phyloP scores from a whole-genome alignment of 2,797 vertebrate species.

The Anguilla obscura region DNA sequence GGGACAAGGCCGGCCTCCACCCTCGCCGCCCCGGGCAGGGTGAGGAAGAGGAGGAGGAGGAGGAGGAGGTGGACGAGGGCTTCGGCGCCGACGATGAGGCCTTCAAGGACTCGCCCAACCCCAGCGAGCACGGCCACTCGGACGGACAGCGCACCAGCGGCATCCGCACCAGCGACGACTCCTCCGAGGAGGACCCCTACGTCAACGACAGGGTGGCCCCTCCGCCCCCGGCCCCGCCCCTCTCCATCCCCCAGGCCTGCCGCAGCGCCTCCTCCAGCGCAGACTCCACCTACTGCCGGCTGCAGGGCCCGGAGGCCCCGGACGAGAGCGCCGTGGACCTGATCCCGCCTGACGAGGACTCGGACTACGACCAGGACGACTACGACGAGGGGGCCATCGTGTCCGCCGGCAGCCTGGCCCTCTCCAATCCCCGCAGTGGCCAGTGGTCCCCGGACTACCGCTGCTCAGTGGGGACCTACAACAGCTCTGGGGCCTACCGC shows the following conservation, averaged over 20 bases:
- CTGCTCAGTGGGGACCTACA: constrained; percentile 88
- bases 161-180: constrained; percentile 96
- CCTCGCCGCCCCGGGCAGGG: constrained; percentile 58
- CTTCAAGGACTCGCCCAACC: constrained; percentile 95
- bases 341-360: constrained; percentile 86
- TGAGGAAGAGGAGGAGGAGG: constrained; percentile 60
- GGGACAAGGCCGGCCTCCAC: constrained; percentile 46
- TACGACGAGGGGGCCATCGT: constrained; percentile 86
- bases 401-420: constrained; percentile 85
- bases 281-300: constrained; percentile 78
- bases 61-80: constrained; percentile 92
- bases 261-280: constrained; percentile 72
- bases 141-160: constrained; percentile 94
- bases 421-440: constrained; percentile 82
- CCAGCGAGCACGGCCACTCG: constrained; percentile 91
- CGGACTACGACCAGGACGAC: constrained; percentile 88
- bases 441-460: constrained; percentile 91
- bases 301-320: constrained; percentile 65
- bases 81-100: constrained; percentile 92
- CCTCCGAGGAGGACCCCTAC: constrained; percentile 94
- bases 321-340: constrained; percentile 74
- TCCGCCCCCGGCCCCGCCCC: constrained; percentile 56
- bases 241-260: constrained; percentile 57
- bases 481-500: constrained; percentile 87
- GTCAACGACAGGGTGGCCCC: constrained; percentile 85